These are phyloP conservation scores for Nomada ferruginata DNA, from an alignment of 2,888 invertebrate species.

Conservation along the genomic window DNA sequence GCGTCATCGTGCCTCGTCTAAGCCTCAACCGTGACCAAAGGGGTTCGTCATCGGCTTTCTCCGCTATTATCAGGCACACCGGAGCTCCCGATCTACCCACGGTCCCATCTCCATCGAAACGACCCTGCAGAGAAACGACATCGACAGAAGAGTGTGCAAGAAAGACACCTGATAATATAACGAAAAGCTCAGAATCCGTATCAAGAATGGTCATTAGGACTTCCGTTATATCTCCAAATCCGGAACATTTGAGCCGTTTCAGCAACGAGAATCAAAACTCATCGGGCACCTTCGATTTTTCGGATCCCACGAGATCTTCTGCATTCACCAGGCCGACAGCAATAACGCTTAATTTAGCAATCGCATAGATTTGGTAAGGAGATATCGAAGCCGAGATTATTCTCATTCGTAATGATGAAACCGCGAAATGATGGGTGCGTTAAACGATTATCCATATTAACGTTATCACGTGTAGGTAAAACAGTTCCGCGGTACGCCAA, in stretches of 20 bases:
- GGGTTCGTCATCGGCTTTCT: conserved; percentile 74
- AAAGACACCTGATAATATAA: conserved; percentile 24
- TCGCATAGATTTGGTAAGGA: conserved; percentile 67
- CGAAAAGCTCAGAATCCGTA: conserved; percentile 68
- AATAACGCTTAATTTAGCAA: conserved; percentile 78
- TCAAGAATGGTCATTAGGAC: conserved; percentile 85
- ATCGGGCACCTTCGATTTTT: conserved; percentile 58
- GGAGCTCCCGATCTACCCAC: conserved; percentile 55
- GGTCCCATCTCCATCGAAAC: conserved; percentile 51
- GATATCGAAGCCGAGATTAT: background rate
- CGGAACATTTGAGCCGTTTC: conserved; percentile 82
- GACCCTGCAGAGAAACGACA: conserved; percentile 62
- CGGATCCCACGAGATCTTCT: conserved; percentile 73
- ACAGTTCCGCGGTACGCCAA: conserved; percentile 24
- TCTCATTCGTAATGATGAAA: background rate
- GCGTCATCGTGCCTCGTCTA: conserved; percentile 80
- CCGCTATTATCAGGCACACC: conserved; percentile 78
- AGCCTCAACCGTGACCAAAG: conserved; percentile 65
- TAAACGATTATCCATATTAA: conserved; percentile 8
- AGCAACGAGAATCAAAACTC: conserved; percentile 65
- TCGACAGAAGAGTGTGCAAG: conserved; percentile 42
- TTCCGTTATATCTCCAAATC: conserved; percentile 86
- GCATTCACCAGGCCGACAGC: conserved; percentile 77
- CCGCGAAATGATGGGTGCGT: conserved; percentile 2
- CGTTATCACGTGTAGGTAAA: conserved; percentile 23